Evolutionary conservation across 1,140 invertebrate genomes (phyloP).

Genomic region (Drosophila nigrodunni): DNA sequence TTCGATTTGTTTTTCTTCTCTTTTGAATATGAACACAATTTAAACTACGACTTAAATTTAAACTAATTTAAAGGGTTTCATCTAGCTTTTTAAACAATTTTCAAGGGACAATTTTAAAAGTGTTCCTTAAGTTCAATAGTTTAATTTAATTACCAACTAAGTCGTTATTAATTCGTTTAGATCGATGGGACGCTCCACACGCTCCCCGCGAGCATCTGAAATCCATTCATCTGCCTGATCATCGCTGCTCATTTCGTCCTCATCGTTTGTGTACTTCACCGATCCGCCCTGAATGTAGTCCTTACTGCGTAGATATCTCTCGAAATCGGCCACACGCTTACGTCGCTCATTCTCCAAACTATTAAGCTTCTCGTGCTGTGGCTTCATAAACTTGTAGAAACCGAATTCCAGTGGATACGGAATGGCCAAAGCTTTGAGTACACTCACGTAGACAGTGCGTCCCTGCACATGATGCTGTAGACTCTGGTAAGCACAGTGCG

Average conservation of each 20-base stretch:
- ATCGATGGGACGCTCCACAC: slow-evolving; percentile 17
- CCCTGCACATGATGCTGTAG: slow-evolving; percentile 28
- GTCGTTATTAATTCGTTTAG: neutral
- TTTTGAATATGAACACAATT: neutral
- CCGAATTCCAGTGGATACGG: slow-evolving; percentile 44
- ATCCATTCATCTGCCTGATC: slow-evolving; percentile 3
- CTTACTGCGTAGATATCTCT: slow-evolving; percentile 2
- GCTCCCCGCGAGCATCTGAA: neutral
- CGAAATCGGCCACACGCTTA: neutral
- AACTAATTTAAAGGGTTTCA: too few species aligned
- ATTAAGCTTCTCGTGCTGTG: slow-evolving; percentile 41
- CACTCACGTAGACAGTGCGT: slow-evolving; percentile 52
- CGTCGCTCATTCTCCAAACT: slow-evolving; percentile 19
- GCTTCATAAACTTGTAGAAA: slow-evolving; percentile 45
- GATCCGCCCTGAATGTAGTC: slow-evolving; percentile 15
- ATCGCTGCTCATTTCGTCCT: slow-evolving; percentile 18
- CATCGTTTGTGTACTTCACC: neutral
- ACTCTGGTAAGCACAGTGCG: neutral
- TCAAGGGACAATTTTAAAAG: too few species aligned
- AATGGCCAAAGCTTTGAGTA: slow-evolving; percentile 20
- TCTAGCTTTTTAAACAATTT: too few species aligned
- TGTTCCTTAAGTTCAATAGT: neutral
- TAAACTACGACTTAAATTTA: neutral
- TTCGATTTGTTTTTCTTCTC: neutral
- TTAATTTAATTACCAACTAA: neutral